Base-by-base conservation (phyloP, 2,888 invertebrate species). In the Nomada fucata region DNA sequence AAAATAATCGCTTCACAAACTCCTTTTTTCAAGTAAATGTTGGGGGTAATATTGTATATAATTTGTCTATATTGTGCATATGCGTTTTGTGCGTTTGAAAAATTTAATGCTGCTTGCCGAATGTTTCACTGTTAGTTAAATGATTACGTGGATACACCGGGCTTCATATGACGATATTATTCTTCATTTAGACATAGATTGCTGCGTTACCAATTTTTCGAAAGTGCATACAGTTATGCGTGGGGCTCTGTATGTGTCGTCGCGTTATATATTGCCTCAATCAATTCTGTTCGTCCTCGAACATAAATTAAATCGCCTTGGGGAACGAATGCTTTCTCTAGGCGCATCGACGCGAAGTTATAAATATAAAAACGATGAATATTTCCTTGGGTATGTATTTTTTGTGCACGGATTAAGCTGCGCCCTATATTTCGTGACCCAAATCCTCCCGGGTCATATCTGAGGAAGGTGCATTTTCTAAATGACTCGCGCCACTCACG, bases 381-480 rank as follows among this genome's bases (percentile, higher is more conserved):
- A 78, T 60, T 79, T 65, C 29, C 42, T 36, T 18, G 65, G 60
- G 9, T 7, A 42, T 20, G 55, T 82, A 53, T 79, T 80, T 57
- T 73, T 64, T 52, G 13, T 60, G 53, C 53, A 64, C 42, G 60
- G 72, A 81, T 81, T 65, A 76, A 72, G 47, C 13, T 42, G 23
- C n/a, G 81, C 7, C 55, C 81, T 70, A 77, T 82, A 81, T 76
- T 26, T 70, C 65, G 18, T 61, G 82, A 82, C 82, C 82, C 36
- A 76, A 81, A 81, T 82, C 44, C 55, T 23, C 11, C 20, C 15
- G 55, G 72, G 44, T 65, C 71, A 15, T 26, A 20, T 53, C 26
- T 9, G 55, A 13, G 44, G 53, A 67, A 76, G 75, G 73, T 42
- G 26, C 73, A 73, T 76, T 73, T 81, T 52, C 57, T 55, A 81